phyloP scores from a whole-genome alignment of 2,113 vertebrate genomes.

The Tachysurus vachellii region DNA sequence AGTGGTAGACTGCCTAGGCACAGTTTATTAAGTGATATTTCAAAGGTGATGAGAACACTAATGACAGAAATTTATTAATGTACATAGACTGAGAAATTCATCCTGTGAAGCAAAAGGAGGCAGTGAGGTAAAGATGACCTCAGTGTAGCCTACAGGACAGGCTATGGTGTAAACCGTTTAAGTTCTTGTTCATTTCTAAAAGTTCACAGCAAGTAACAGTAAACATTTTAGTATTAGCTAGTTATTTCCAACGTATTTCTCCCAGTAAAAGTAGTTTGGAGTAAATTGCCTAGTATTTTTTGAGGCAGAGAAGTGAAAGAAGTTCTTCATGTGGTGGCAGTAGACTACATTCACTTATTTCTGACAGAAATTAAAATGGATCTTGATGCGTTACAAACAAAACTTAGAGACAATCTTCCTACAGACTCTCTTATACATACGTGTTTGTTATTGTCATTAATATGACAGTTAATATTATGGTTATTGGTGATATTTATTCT shows the following conservation, averaged over 20 bases:
- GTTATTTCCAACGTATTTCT: slow-evolving; percentile 23
- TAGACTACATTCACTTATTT: slow-evolving; percentile 42
- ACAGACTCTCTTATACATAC: slow-evolving; percentile 75
- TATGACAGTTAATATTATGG: slow-evolving; percentile 79
- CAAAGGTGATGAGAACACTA: slow-evolving; percentile 74
- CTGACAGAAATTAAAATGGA: slow-evolving; percentile 39
- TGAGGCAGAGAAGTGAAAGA: slow-evolving; percentile 12
- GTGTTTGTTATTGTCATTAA: slow-evolving; percentile 77
- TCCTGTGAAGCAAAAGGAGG: slow-evolving; percentile 69
- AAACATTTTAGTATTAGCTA: slow-evolving; percentile 29
- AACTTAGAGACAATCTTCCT: slow-evolving; percentile 78
- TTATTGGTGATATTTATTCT: slow-evolving; percentile 79
- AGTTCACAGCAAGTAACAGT: slow-evolving; percentile 20
- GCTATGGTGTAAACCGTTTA: slow-evolving; percentile 13
- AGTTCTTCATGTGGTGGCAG: slow-evolving; percentile 15
- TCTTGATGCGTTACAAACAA: slow-evolving; percentile 54
- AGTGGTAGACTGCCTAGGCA: slow-evolving; percentile 75
- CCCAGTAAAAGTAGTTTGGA: slow-evolving; percentile 39
- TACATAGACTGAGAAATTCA: slow-evolving; percentile 55
- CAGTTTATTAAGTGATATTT: slow-evolving; percentile 72
- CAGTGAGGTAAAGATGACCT: slow-evolving; percentile 24
- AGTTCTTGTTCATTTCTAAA: slow-evolving; percentile 20
- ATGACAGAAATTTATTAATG: slow-evolving; percentile 20
- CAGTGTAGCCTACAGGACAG: slow-evolving; percentile 15
- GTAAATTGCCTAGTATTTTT: slow-evolving; percentile 35